Base-by-base conservation (phyloP, 2,888 invertebrate species). In the Cactoblastis cactorum region DNA sequence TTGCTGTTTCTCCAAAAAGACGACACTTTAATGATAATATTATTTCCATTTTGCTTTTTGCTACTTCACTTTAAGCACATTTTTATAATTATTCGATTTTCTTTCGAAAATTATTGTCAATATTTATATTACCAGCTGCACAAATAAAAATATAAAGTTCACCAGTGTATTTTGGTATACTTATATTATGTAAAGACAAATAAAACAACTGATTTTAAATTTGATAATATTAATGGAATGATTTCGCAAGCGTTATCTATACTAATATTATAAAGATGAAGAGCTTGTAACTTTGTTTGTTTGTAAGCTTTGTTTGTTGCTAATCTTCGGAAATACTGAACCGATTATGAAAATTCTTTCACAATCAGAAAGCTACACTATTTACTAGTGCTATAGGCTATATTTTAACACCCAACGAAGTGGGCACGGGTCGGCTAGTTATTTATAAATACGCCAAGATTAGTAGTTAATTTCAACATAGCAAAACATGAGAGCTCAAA, bases 41-140 rank as follows among this genome's bases (percentile, higher is more conserved):
- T 59, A 65, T 64, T 66, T 68, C 63, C 80, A 80, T 79, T 65
- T 71, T 78, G 52, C 57, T 55, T 57, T 60, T 57, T 39, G 24
- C 58, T 53, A 33, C 19, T 41, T 41, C 12, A 24, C 41, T 41
- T 19, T 33, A 1, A 4, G 12, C 3, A 5, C 22, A 15, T 4
- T 35, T 5, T n/a, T 12, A 33, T 12, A 33, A 2, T n/a, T n/a
- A 2, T 33, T 33, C 1, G n/a, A n/a, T n/a, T 3, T 33, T 6
- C 5, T 35, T 35, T 12, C 14, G 8, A 14, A 12, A 12, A 15
- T 37, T 37, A 14, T 8, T 17, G 1, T 14, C 37, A 37, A 3
- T n/a, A 34, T 17, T 17, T 35, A 14, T 5, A 11, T 9, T 37
- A 9, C 35, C 8, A n/a, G n/a, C 15, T 35, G 35, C 8, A 15